Conservation (phyloP, 2,113 vertebrate genomes). For the Microcebus ravelobensis region DNA sequence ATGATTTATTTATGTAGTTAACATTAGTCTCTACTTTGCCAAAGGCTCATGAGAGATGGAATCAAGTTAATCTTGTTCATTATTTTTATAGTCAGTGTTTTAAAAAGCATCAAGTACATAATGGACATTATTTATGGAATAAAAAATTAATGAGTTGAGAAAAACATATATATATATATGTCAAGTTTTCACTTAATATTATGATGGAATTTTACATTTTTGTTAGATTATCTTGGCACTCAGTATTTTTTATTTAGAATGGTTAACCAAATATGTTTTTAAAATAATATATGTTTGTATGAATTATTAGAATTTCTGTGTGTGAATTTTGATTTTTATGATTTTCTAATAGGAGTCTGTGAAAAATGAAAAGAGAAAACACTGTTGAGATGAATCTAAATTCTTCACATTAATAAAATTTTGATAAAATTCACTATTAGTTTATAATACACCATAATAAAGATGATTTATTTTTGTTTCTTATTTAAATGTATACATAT, state of each 20-base stretch:
- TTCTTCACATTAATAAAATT: background rate
- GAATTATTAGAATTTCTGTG: background rate
- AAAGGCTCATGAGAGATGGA: background rate
- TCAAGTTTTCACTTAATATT: background rate
- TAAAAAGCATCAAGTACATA: background rate
- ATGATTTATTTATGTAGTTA: background rate
- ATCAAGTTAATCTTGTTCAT: background rate
- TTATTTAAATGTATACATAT: slow-evolving; percentile 42
- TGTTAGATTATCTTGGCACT: background rate
- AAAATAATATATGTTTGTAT: background rate
- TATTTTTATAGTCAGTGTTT: background rate
- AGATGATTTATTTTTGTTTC: background rate
- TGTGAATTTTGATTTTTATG: background rate
- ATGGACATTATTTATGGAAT: background rate
- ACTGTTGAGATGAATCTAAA: background rate
- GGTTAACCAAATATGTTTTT: background rate
- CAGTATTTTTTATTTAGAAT: background rate
- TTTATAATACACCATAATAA: background rate
- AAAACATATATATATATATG: background rate
- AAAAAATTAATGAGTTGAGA: background rate
- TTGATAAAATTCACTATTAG: background rate
- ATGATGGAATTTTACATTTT: background rate
- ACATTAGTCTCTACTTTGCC: background rate
- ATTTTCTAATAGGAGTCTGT: background rate
- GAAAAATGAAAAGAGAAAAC: background rate